phyloP scores from a whole-genome alignment of 2,888 invertebrate genomes.

The Odontocerum albicorne region DNA sequence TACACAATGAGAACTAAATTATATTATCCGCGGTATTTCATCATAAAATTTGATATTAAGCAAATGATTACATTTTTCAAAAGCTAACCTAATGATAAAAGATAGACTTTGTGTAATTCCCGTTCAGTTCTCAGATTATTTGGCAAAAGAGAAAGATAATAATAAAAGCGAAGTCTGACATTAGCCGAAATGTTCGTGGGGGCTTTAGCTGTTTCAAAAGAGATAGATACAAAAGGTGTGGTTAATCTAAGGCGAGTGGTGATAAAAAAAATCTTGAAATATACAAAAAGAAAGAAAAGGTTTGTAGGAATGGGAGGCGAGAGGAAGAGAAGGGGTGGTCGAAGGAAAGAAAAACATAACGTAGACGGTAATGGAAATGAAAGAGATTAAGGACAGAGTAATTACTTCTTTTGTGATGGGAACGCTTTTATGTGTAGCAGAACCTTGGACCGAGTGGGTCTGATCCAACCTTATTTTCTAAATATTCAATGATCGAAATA shows the following conservation, averaged over 20 bases:
- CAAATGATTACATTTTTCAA: too few relatives aligned
- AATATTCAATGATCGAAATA: too few relatives aligned
- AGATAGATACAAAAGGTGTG: conserved; percentile 18
- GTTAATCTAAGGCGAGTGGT: conserved; percentile 29
- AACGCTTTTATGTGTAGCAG: conserved; percentile 27
- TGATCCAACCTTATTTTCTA: conserved; percentile 13
- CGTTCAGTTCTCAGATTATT: too few relatives aligned
- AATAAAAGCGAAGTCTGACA: conserved; percentile 17
- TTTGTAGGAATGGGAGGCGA: conserved; percentile 12
- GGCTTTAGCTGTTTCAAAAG: conserved; percentile 18
- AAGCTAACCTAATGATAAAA: too few relatives aligned
- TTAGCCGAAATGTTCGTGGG: conserved; percentile 19
- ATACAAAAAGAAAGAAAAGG: conserved; percentile 18
- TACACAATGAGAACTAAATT: too few relatives aligned
- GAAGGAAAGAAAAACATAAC: conserved; percentile 28
- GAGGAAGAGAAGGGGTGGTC: conserved; percentile 27
- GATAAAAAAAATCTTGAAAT: conserved; percentile 32
- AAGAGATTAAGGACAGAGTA: conserved; percentile 36
- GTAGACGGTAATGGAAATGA: conserved; percentile 35
- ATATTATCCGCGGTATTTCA: too few relatives aligned
- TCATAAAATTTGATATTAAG: too few relatives aligned
- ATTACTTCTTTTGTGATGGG: conserved; percentile 35
- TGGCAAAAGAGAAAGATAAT: too few relatives aligned
- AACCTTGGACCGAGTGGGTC: conserved; percentile 19
- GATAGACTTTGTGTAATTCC: too few relatives aligned